Evolutionary conservation across 2,888 invertebrate genomes (phyloP).

Genomic region (Liodrosophila aerea): DNA sequence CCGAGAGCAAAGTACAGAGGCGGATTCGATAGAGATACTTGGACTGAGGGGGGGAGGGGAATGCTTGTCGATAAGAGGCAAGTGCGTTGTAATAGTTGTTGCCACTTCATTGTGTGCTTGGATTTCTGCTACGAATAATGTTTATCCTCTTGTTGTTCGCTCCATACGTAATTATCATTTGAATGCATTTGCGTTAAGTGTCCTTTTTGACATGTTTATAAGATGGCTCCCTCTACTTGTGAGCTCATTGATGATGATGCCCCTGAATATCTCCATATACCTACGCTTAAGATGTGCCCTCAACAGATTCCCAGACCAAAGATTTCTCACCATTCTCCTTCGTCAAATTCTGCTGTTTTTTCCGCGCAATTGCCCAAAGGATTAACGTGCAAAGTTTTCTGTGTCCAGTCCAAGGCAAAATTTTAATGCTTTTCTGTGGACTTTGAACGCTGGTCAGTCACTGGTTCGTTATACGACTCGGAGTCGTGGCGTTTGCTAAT

Average conservation of each 20-base stretch:
- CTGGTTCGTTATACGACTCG: constrained; percentile 36
- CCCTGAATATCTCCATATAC: constrained; percentile 5
- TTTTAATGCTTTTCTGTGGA: constrained; percentile 29
- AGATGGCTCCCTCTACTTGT: constrained; percentile 48
- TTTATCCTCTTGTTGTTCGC: constrained; percentile 46
- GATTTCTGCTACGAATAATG: constrained; percentile 29
- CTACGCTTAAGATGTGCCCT: too few relatives aligned
- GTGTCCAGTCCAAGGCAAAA: constrained; percentile 25
- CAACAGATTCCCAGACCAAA: neutral
- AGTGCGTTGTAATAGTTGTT: constrained; percentile 77
- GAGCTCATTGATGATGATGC: constrained; percentile 27
- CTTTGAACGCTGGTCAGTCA: constrained; percentile 56
- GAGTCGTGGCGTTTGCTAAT: constrained; percentile 49
- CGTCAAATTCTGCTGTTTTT: constrained; percentile 32
- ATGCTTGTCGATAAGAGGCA: constrained; percentile 57
- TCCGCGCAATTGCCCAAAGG: constrained; percentile 58
- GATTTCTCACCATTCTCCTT: constrained; percentile 22
- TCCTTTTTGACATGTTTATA: constrained; percentile 78
- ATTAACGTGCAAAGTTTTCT: constrained; percentile 56
- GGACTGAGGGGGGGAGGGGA: constrained; percentile 25
- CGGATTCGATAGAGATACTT: constrained; percentile 37
- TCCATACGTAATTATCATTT: constrained; percentile 70
- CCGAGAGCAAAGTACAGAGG: constrained; percentile 49
- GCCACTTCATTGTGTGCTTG: constrained; percentile 67
- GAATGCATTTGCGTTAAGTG: constrained; percentile 75